Evolutionary conservation across 2,888 invertebrate species (phyloP).

Genomic region (Eristalis pertinax): DNA sequence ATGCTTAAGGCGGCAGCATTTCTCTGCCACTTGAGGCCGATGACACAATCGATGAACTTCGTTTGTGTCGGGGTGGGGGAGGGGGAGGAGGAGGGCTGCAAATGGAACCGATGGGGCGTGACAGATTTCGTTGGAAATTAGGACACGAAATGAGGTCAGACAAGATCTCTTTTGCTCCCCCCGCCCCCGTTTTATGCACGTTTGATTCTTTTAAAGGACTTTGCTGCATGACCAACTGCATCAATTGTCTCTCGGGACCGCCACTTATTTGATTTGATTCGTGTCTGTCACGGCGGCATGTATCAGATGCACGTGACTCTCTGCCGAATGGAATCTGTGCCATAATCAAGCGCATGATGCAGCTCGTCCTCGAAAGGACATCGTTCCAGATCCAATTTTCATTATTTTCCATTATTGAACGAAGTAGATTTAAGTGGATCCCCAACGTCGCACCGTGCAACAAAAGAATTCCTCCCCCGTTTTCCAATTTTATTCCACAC

Average conservation of each 20-base stretch:
- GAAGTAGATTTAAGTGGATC: conserved; percentile 42
- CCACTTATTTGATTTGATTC: neutral
- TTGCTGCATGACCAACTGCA: neutral
- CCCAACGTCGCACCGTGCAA: conserved; percentile 2
- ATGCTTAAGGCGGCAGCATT: neutral
- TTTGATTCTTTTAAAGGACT: neutral
- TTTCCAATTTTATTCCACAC: conserved; percentile 43
- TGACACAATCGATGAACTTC: neutral
- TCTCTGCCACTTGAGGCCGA: neutral
- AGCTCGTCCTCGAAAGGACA: neutral
- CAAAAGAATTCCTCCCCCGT: conserved; percentile 33
- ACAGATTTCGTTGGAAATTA: too few relatives aligned
- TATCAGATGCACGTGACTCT: conserved; percentile 31
- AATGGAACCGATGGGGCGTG: too few relatives aligned
- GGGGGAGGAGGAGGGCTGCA: too few relatives aligned
- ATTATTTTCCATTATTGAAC: conserved; percentile 48
- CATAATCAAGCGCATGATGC: neutral
- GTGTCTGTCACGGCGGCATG: neutral
- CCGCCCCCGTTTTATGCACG: neutral
- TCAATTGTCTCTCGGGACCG: neutral
- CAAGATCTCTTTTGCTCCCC: too few relatives aligned
- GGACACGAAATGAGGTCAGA: too few relatives aligned
- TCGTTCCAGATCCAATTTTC: conserved; percentile 49
- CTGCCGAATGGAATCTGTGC: neutral
- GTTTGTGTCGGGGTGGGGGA: too few relatives aligned